Percentiles rank a stretch among this genome's conserved stretches.
Evolutionary conservation across 2,113 vertebrate genomes (phyloP).

Genomic region (Scortum barcoo): DNA sequence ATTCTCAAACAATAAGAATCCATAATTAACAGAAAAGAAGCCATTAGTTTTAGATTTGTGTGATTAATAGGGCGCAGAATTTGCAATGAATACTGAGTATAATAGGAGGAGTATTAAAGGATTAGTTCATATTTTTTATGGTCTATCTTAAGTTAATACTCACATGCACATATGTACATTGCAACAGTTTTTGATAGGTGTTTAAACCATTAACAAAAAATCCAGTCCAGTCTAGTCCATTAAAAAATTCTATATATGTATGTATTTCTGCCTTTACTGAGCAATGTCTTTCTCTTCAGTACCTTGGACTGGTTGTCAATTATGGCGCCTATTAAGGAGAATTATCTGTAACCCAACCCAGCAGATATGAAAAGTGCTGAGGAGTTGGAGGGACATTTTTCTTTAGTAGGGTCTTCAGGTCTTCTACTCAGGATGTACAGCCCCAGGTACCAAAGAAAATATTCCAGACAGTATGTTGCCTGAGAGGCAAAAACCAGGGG

Average conservation of each 20-base stretch:
- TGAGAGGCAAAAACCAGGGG: neutral
- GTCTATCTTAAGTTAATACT: neutral
- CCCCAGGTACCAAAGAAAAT: neutral
- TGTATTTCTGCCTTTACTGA: too few species aligned
- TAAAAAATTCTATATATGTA: too few species aligned
- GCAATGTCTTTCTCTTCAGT: neutral
- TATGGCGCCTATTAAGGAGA: neutral
- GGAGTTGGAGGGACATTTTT: neutral
- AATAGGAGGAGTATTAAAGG: neutral
- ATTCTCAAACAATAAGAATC: neutral
- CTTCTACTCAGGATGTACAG: neutral
- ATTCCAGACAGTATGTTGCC: neutral
- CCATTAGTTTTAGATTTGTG: neutral
- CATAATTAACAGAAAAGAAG: neutral
- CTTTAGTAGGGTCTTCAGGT: neutral
- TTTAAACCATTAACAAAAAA: neutral
- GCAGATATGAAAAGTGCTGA: too few species aligned
- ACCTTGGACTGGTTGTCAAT: neutral
- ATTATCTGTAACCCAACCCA: neutral
- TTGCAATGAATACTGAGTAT: neutral
- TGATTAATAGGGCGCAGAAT: neutral
- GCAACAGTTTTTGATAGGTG: neutral
- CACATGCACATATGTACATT: neutral
- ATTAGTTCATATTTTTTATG: neutral
- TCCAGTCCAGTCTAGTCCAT: too few species aligned